Evolutionary conservation across 1,140 invertebrate species (phyloP).

Genomic region (Apis dorsata): DNA sequence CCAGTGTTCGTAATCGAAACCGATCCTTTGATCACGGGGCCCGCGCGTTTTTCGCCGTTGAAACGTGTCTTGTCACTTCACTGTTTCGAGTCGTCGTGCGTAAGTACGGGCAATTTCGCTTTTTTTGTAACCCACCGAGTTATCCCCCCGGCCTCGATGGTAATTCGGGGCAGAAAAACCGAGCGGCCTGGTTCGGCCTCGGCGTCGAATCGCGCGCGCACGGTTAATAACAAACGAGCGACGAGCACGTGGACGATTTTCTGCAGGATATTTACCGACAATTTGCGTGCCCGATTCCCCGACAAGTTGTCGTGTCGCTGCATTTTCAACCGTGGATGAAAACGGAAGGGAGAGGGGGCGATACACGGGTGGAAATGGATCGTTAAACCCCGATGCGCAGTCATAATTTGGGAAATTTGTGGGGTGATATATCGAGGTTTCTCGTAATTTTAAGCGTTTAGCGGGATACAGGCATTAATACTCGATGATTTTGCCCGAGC

Average conservation of each 20-base stretch:
- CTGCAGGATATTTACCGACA: slow-evolving; percentile 20
- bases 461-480: neutral
- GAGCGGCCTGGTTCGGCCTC: slow-evolving; percentile 48
- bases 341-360: too few species aligned
- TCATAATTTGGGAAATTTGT: neutral
- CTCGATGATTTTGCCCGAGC: neutral
- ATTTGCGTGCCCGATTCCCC: slow-evolving; percentile 13
- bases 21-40: slow-evolving; percentile 61
- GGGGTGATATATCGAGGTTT: neutral
- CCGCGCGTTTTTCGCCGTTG: slow-evolving; percentile 51
- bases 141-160: slow-evolving; percentile 22
- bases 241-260: slow-evolving; percentile 31
- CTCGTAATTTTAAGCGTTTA: neutral
- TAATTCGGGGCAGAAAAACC: slow-evolving; percentile 57
- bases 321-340: neutral
- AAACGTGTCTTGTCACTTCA: slow-evolving; percentile 49
- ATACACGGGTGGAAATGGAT: neutral
- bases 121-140: slow-evolving; percentile 41
- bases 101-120: slow-evolving; percentile 63
- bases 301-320: neutral
- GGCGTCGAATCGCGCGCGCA: slow-evolving; percentile 18
- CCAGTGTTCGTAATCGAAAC: slow-evolving; percentile 54
- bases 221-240: slow-evolving; percentile 32
- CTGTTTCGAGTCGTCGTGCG: slow-evolving; percentile 62
- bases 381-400: neutral